phyloP scores from a whole-genome alignment of 2,113 vertebrate genomes.

The Puffinus mauretanicus region DNA sequence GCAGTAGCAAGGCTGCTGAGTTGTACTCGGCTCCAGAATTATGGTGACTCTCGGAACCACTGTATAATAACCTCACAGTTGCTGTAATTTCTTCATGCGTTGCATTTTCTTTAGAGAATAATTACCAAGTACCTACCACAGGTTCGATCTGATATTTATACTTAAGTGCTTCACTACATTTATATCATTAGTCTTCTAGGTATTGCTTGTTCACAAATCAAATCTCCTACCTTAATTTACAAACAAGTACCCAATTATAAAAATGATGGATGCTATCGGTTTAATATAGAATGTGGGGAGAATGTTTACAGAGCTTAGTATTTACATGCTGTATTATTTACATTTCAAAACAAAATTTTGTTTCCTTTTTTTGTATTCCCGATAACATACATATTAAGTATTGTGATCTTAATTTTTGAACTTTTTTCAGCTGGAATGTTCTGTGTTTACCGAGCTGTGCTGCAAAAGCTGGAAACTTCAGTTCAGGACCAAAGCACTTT shows the following conservation, averaged over 20 bases:
- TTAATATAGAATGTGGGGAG: background rate
- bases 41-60: background rate
- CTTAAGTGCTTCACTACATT: background rate
- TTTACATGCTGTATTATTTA: background rate
- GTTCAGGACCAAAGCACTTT: background rate
- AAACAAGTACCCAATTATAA: background rate
- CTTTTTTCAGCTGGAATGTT: background rate
- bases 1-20: background rate
- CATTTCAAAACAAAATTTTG: background rate
- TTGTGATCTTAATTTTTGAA: background rate
- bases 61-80: background rate
- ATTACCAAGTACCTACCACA: background rate
- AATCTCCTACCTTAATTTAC: background rate
- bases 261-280: rapidly evolving
- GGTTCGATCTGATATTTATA: background rate
- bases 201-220: background rate
- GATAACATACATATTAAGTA: rapidly evolving
- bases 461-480: background rate
- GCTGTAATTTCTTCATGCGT: background rate
- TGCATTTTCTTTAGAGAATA: background rate
- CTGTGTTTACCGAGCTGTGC: background rate
- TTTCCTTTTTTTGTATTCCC: background rate
- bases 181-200: background rate
- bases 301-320: background rate
- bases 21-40: background rate